A percentile compares a stretch with the other conserved stretches of the same genome.
Evolutionary conservation across 2,113 vertebrate genomes (phyloP).

Genomic region (Mus musculus): GRCm39 chr12:79654501-79655000

Average conservation of each 20-base stretch:
- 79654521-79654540: neutral
- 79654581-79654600: slow-evolving; percentile 27
- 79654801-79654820: slow-evolving; percentile 54
- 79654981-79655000: slow-evolving; percentile 31
- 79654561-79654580: slow-evolving; percentile 46
- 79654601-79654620: neutral
- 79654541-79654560: slow-evolving; percentile 54
- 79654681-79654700: neutral
- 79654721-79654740: slow-evolving; percentile 36
- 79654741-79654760: neutral
- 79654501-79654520: neutral
- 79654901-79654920: slow-evolving; percentile 6
- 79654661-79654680: neutral
- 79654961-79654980: slow-evolving; percentile 48
- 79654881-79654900: neutral
- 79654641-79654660: slow-evolving; percentile 44
- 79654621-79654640: slow-evolving; percentile 4
- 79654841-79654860: neutral
- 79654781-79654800: slow-evolving; percentile 39
- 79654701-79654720: slow-evolving; percentile 22
- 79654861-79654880: neutral
- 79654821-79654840: slow-evolving; percentile 31
- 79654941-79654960: slow-evolving; percentile 39
- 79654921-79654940: neutral
- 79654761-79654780: neutral